These are phyloP conservation scores for Danaus chrysippus DNA, from an alignment of 2,888 invertebrate genomes.

Conservation along the genomic window DNA sequence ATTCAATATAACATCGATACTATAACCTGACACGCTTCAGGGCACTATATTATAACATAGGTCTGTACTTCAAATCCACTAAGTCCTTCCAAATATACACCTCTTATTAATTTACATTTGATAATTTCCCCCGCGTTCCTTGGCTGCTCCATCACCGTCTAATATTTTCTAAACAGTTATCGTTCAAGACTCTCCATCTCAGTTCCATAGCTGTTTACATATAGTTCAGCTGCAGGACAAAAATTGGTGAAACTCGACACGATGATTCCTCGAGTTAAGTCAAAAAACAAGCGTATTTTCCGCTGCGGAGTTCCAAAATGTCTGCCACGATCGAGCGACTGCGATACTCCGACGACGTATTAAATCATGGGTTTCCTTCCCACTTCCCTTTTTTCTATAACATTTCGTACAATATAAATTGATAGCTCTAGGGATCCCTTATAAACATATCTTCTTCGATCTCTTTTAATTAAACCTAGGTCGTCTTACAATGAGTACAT, in stretches of 20 bases:
- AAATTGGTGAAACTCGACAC: constrained; percentile 5
- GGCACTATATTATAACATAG: constrained; percentile 3
- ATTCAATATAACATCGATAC: constrained; percentile 22
- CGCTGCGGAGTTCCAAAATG: constrained; percentile 28
- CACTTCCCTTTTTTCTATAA: constrained; percentile 77
- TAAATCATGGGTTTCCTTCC: constrained; percentile 77
- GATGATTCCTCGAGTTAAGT: background rate
- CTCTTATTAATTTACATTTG: constrained; percentile 2
- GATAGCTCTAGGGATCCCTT: constrained; percentile 42
- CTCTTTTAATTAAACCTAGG: constrained; percentile 49
- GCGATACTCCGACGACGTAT: constrained; percentile 68
- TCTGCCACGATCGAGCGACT: constrained; percentile 54
- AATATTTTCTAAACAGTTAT: constrained; percentile 14
- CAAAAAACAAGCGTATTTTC: constrained; percentile 18
- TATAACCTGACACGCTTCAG: constrained; percentile 23
- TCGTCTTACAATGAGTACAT: constrained; percentile 37
- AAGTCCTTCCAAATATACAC: constrained; percentile 5
- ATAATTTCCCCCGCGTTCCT: constrained; percentile 16
- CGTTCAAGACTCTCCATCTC: constrained; percentile 12
- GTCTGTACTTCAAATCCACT: constrained; percentile 9
- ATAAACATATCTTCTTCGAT: constrained; percentile 42
- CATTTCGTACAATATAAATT: constrained; percentile 74
- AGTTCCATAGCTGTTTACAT: background rate
- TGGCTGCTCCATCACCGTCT: constrained; percentile 2
- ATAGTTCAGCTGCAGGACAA: constrained; percentile 3